These are phyloP conservation scores for Camponotus floridanus DNA, from an alignment of 1,140 invertebrate species.

Conservation along the genomic window DNA sequence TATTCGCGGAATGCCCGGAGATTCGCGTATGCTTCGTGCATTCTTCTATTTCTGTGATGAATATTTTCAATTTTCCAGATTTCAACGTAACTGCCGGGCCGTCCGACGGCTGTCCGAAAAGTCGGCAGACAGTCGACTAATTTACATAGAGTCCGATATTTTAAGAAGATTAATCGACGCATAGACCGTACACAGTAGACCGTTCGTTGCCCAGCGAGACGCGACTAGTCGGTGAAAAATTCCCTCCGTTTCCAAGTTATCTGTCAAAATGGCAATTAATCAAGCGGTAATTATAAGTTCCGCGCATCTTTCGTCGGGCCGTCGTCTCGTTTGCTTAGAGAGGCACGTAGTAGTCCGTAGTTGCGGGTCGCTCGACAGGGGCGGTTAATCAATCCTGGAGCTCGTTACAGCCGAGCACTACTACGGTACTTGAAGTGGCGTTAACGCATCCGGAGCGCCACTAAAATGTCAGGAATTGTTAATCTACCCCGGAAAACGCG, in stretches of 20 bases:
- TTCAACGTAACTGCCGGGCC: constrained; percentile 20
- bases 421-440: constrained; percentile 63
- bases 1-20: neutral
- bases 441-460: constrained; percentile 70
- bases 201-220: neutral
- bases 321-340: constrained; percentile 73
- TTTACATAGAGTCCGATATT: constrained; percentile 53
- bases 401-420: constrained; percentile 75
- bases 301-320: constrained; percentile 67
- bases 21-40: neutral
- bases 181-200: neutral
- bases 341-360: constrained; percentile 59
- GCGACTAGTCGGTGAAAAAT: constrained; percentile 43
- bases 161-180: constrained; percentile 57
- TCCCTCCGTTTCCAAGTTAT: constrained; percentile 57
- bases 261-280: constrained; percentile 74
- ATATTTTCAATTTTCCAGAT: constrained; percentile 18
- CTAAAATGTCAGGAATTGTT: constrained; percentile 79
- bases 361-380: constrained; percentile 65
- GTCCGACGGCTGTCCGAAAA: neutral
- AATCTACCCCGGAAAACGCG: constrained; percentile 65
- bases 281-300: constrained; percentile 71
- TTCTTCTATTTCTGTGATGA: constrained; percentile 5
- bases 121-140: constrained; percentile 37
- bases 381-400: constrained; percentile 81